phyloP scores from a whole-genome alignment of 2,888 invertebrate species.

The Platycheirus rosarum region DNA sequence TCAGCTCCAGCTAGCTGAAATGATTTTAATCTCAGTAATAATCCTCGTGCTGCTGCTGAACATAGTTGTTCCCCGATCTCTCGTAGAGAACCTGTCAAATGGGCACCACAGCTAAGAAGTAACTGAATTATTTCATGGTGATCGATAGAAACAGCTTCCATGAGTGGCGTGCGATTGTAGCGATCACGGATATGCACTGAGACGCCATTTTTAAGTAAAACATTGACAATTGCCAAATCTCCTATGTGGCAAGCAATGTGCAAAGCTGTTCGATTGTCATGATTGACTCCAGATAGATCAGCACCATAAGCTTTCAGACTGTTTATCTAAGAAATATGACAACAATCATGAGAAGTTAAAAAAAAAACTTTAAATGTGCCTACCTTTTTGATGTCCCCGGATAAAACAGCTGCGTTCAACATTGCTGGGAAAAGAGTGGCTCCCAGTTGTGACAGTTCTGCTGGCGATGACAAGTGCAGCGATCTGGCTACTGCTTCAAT shows the following conservation, averaged over 20 bases:
- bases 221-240: conserved; percentile 87
- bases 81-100: conserved; percentile 85
- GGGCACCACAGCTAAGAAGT: conserved; percentile 89
- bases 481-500: conserved; percentile 85
- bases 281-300: conserved; percentile 88
- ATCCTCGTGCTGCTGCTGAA: conserved; percentile 86
- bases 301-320: conserved; percentile 85
- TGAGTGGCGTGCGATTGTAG: conserved; percentile 87
- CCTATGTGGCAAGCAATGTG: conserved; percentile 91
- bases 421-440: conserved; percentile 88
- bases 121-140: conserved; percentile 86
- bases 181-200: conserved; percentile 91
- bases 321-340: conserved; percentile 76
- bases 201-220: conserved; percentile 90
- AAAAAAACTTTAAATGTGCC: conserved; percentile 39
- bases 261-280: conserved; percentile 90
- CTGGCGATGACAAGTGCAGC: conserved; percentile 84
- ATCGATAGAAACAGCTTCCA: conserved; percentile 87
- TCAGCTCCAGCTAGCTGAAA: conserved; percentile 88
- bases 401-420: conserved; percentile 86
- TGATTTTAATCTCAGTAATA: conserved; percentile 85
- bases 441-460: conserved; percentile 84
- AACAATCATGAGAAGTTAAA: neutral
- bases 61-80: conserved; percentile 88
- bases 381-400: conserved; percentile 84